A percentile compares a stretch with the other conserved stretches of the same genome.
phyloP scores from a whole-genome alignment of 2,113 vertebrate species.

The Alexandromys fortis region DNA sequence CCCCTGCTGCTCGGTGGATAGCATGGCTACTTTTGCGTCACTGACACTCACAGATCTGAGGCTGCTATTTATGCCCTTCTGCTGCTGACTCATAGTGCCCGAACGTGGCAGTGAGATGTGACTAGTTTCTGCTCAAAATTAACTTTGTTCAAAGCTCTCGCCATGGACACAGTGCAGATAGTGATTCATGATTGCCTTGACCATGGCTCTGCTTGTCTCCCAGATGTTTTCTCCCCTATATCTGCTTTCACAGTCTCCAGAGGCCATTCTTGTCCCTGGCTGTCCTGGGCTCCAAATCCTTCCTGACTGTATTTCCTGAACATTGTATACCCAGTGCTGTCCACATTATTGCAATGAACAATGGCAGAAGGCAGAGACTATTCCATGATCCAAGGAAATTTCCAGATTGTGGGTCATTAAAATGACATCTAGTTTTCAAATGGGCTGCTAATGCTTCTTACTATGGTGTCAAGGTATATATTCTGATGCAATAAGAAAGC shows the following conservation, averaged over 20 bases:
- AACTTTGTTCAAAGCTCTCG: not conserved
- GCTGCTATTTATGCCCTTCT: not conserved
- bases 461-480: not conserved
- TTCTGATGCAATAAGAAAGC: not conserved
- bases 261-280: not conserved
- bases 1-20: not conserved
- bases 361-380: not conserved
- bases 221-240: not conserved
- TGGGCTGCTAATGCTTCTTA: not conserved
- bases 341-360: not conserved
- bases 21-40: not conserved
- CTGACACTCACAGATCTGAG: not conserved
- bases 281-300: not conserved
- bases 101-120: not conserved
- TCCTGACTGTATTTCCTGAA: not conserved
- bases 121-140: not conserved
- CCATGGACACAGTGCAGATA: not conserved
- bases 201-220: not conserved
- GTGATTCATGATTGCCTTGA: not conserved
- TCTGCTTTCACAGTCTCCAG: not conserved
- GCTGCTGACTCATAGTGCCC: not conserved
- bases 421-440: not conserved
- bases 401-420: not conserved
- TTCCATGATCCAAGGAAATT: not conserved
- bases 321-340: not conserved